Evolutionary conservation across 2,888 invertebrate species (phyloP).

Genomic region (Amiota communis): DNA sequence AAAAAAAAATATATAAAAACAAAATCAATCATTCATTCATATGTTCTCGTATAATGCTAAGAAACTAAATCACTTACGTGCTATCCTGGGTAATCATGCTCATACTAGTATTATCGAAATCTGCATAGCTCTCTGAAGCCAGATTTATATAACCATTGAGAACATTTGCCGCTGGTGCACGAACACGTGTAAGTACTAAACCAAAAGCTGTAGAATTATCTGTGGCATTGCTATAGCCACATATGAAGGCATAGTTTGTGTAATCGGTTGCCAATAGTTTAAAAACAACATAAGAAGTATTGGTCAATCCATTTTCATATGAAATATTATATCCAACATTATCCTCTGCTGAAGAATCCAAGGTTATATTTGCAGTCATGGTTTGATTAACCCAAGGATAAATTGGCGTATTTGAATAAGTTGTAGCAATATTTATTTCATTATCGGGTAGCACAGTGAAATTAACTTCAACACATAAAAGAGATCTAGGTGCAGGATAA

Average conservation of each 20-base stretch:
- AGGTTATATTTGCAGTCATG: conserved; percentile 47
- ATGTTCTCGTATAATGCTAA: too few relatives aligned
- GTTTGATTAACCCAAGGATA: conserved; percentile 57
- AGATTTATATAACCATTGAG: conserved; percentile 43
- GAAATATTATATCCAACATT: conserved; percentile 52
- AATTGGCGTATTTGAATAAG: conserved; percentile 49
- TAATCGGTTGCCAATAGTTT: conserved; percentile 62
- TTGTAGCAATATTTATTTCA: conserved; percentile 47
- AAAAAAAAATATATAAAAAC: neutral
- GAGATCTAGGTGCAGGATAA: conserved; percentile 25
- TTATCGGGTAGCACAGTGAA: conserved; percentile 41
- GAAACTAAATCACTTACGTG: conserved; percentile 47
- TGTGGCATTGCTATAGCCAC: conserved; percentile 60
- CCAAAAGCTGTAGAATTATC: conserved; percentile 51
- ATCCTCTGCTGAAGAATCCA: conserved; percentile 24
- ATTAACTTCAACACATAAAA: conserved; percentile 49
- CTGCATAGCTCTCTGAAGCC: conserved; percentile 35
- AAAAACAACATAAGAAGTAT: conserved; percentile 44
- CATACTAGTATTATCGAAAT: conserved; percentile 57
- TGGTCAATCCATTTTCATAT: conserved; percentile 50
- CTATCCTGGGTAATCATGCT: conserved; percentile 49
- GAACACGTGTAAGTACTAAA: conserved; percentile 53
- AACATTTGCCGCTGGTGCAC: conserved; percentile 34
- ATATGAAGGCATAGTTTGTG: conserved; percentile 52
- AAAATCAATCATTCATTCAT: too few relatives aligned